Base-by-base conservation (phyloP, 2,797 vertebrate species). In the Sebastiscus tertius region DNA sequence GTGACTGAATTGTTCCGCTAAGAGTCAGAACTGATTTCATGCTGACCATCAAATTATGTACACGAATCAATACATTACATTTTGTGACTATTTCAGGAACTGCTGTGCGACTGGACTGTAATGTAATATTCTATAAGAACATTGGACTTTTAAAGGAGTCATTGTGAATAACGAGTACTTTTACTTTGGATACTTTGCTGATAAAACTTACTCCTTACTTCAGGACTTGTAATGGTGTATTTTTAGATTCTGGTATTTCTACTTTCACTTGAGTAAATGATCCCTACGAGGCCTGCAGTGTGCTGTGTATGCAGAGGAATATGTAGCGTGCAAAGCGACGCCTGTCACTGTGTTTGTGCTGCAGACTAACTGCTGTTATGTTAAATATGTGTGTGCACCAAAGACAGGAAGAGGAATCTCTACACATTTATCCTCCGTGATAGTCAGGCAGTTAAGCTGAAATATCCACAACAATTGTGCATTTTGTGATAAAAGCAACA, bases 331-430 rank as follows among this genome's bases (percentile, higher is more conserved):
- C n/a, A 12, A 26, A 77, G 29, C 5, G 33, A 76, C 65, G 8
- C 78, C 75, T 83, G 16, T 58, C 75, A 82, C 59, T 86, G 80
- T 77, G 71, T 18, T 13, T 69, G 63, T 42, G 49, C 60, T 36
- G 1, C 8, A 59, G 42, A 61, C 61, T 16, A 60, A 12, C 20
- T 18, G 6, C 29, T 31, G 0, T 75, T 67, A 46, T 20, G 69
- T 64, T 29, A 18, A 20, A 27, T 10, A 1, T 29, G n/a, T 55
- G 34, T 52, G 3, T 34, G 24, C 11, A 20, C n/a, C 22, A 22
- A 3, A 39, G 16, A 34, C 52, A 33, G 8, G 16, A 61, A 55
- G 20, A 65, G 14, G 18, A 68, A 52, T 20, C 34, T 22, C 1
- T 4, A 1, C 31, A 11, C 59, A 12, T 60, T 24, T 1, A 46